Conservation (phyloP, 2,888 invertebrate species). For the Acrocyrtus sp. region DNA sequence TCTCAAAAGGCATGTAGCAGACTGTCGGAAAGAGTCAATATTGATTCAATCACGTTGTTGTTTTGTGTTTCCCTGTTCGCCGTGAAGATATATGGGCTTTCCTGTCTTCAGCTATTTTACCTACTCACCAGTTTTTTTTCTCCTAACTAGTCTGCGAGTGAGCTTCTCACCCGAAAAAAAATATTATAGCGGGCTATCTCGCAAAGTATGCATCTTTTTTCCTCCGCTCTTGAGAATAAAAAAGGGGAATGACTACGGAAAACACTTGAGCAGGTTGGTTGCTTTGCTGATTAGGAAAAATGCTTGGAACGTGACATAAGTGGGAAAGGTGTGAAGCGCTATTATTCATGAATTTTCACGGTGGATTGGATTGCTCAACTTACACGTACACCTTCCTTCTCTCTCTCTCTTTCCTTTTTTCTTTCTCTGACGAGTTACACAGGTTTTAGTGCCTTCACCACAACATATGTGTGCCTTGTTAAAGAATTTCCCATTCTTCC, state of each 20-base stretch:
- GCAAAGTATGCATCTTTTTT: too few relatives aligned
- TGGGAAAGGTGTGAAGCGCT: constrained; percentile 41
- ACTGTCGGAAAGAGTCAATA: constrained; percentile 39
- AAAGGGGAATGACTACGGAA: too few relatives aligned
- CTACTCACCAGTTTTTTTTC: too few relatives aligned
- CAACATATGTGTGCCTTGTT: neutral
- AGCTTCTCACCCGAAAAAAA: too few relatives aligned
- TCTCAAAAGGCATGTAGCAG: constrained; percentile 29
- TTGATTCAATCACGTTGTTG: constrained; percentile 50
- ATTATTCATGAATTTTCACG: constrained; percentile 48
- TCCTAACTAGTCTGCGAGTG: too few relatives aligned
- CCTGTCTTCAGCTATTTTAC: neutral
- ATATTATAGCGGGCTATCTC: too few relatives aligned
- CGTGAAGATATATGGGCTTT: neutral
- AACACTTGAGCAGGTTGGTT: too few relatives aligned
- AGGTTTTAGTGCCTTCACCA: too few relatives aligned
- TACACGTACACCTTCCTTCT: constrained; percentile 13
- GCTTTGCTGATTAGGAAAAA: constrained; percentile 31
- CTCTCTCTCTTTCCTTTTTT: neutral
- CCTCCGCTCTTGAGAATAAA: too few relatives aligned
- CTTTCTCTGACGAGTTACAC: too few relatives aligned
- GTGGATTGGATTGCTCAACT: constrained; percentile 27
- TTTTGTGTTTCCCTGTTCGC: constrained; percentile 21
- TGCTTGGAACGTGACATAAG: constrained; percentile 42
- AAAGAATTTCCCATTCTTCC: constrained; percentile 15